Conservation (phyloP, 1,140 invertebrate genomes). For the Eueides isabella region DNA sequence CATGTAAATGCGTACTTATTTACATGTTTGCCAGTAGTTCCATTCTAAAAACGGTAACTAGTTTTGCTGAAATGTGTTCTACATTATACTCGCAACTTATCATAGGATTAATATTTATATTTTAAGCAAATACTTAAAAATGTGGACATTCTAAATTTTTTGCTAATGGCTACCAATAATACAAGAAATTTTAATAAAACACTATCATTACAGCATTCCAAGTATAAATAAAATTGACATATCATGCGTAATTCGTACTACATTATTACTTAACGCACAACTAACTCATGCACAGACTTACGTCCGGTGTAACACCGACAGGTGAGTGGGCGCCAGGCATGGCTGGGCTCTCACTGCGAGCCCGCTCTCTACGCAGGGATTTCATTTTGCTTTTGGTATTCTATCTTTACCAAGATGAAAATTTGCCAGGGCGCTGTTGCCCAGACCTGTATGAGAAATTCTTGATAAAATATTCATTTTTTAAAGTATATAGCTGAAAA, state of each 20-base stretch:
- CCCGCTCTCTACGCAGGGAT: constrained; percentile 33
- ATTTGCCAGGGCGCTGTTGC: constrained; percentile 7
- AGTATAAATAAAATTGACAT: neutral
- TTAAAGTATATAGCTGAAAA: neutral
- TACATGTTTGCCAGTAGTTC: no score
- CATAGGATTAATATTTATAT: neutral
- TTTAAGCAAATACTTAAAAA: neutral
- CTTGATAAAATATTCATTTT: neutral
- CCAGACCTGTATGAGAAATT: constrained; percentile 36
- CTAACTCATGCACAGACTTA: constrained; percentile 42
- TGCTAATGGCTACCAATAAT: neutral
- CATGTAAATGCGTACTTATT: no score
- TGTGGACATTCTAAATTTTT: neutral
- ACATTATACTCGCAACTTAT: no score
- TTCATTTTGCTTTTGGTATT: constrained; percentile 34
- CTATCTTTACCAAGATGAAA: constrained; percentile 6
- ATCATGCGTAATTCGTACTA: constrained; percentile 1
- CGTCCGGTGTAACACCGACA: constrained; percentile 33
- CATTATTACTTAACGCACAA: constrained; percentile 4
- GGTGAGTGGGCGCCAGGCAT: constrained; percentile 43
- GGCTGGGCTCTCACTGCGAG: constrained; percentile 40
- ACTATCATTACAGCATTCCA: neutral
- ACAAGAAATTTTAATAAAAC: neutral
- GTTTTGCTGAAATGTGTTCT: no score
- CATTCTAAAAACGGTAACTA: no score